Percentiles rank a stretch among this genome's conserved stretches.
Evolutionary conservation across 1,140 invertebrate genomes (phyloP).

Genomic region (Tenebrio molitor): DNA sequence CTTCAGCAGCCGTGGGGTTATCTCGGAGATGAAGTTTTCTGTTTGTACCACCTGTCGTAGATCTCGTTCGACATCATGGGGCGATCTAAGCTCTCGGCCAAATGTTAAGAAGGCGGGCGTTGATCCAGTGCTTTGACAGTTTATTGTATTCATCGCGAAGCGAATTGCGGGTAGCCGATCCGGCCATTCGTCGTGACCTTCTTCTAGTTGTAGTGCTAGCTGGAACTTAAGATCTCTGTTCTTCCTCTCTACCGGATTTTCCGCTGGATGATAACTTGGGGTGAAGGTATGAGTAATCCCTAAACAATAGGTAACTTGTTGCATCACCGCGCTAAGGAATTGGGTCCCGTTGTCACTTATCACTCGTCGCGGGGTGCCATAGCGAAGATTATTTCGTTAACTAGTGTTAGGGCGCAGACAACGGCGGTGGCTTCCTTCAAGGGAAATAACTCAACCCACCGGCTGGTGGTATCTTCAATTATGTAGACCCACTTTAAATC

Average conservation of each 20-base stretch:
- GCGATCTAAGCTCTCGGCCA: slow-evolving; percentile 59
- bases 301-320: slow-evolving; percentile 55
- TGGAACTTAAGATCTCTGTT: neutral
- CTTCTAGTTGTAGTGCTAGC: slow-evolving; percentile 43
- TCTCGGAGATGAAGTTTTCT: too few species aligned
- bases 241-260: neutral
- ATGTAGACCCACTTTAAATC: slow-evolving; percentile 48
- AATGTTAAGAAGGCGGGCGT: slow-evolving; percentile 63
- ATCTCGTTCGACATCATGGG: slow-evolving; percentile 45
- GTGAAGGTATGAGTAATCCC: neutral
- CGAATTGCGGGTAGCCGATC: slow-evolving; percentile 56
- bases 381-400: slow-evolving; percentile 55
- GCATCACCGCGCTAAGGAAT: slow-evolving; percentile 59
- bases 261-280: neutral
- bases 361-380: slow-evolving; percentile 48
- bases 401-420: too few species aligned
- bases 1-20: too few species aligned
- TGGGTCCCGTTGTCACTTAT: slow-evolving; percentile 57
- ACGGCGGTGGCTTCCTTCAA: too few species aligned
- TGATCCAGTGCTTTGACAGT: slow-evolving; percentile 57
- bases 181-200: slow-evolving; percentile 64
- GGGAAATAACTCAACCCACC: slow-evolving; percentile 56
- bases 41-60: too few species aligned
- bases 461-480: slow-evolving; percentile 50
- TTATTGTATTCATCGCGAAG: slow-evolving; percentile 62